Evolutionary conservation across 2,113 vertebrate species (phyloP), one percentile per base, ranked within the genome.

Genomic region (Pomatostomus ruficeps): DNA sequence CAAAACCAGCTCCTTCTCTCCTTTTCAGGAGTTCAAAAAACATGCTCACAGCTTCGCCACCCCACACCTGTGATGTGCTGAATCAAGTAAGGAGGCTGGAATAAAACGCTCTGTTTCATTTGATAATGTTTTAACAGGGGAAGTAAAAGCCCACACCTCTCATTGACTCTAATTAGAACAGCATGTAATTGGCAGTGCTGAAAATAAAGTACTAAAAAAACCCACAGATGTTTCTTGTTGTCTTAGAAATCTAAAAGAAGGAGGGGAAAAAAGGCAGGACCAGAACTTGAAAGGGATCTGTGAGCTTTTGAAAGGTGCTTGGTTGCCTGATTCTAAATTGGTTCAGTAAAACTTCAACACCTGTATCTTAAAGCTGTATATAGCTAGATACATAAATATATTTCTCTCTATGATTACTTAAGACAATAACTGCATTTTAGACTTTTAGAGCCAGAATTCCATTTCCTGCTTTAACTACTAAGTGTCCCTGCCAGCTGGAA

Each of bases 101-200:
- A 92, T 61, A 58, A 94, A 95, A 85, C 2, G 1, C 29, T 49
- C 57, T 66, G 43, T 57, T 94, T 92, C 42, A 80, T 65, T 77
- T 77, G 55, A 59, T 43, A 46, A 71, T 67, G 35, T 67, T 91
- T 91, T 93, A 85, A 43, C 22, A 73, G 11, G 43, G 42, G 51
- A 76, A 90, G 59, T 59, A 83, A 85, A 82, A 87, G 62, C 81
- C 77, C 66, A 73, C 77, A 89, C 54, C 61, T 95, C 68, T 78
- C 83, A 36, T 88, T 91, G 83, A 80, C 63, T 92, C 73, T 91
- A 95, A 92, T 94, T 87, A 87, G 70, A 91, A 18, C 45, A 61
- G 45, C 76, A 49, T 6, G 0, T 89, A 94, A 89, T 66, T 93
- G 77, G 59, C 38, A 73, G 66, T 19, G 33, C 62, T 93, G 91